Conservation (phyloP, 2,888 invertebrate species). For the Stenurella melanura region DNA sequence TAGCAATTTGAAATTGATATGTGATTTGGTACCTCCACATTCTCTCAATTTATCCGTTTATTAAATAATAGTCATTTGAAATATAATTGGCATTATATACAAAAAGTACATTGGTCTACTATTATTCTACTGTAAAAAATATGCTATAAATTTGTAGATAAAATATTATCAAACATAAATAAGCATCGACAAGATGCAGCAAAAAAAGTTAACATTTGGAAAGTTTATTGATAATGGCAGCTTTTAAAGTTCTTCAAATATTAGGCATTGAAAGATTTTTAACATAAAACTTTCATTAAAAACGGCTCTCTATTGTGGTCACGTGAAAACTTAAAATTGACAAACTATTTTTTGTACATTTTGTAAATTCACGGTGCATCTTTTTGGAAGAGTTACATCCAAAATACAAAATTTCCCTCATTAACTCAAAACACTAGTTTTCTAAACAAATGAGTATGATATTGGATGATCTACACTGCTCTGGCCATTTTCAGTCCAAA, state of each 20-base stretch:
- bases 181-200: too few species aligned
- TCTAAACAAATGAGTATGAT: background rate
- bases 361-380: background rate
- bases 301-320: background rate
- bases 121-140: too few species aligned
- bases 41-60: constrained; percentile 54
- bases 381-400: background rate
- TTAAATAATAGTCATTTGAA: background rate
- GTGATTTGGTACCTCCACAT: constrained; percentile 62
- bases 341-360: background rate
- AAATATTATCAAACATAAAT: too few species aligned
- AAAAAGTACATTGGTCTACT: background rate
- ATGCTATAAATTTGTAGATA: too few species aligned
- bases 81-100: background rate
- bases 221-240: too few species aligned
- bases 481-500: background rate
- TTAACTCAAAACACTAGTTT: background rate
- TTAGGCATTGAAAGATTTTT: background rate
- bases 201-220: too few species aligned
- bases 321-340: background rate
- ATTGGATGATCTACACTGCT: background rate
- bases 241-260: background rate
- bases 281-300: background rate
- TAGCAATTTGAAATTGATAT: constrained; percentile 51
- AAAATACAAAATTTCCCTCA: background rate